Evolutionary conservation across 2,113 vertebrate species (phyloP), one percentile per base, ranked within the genome.

Genomic region (Mormoops blainvillei): DNA sequence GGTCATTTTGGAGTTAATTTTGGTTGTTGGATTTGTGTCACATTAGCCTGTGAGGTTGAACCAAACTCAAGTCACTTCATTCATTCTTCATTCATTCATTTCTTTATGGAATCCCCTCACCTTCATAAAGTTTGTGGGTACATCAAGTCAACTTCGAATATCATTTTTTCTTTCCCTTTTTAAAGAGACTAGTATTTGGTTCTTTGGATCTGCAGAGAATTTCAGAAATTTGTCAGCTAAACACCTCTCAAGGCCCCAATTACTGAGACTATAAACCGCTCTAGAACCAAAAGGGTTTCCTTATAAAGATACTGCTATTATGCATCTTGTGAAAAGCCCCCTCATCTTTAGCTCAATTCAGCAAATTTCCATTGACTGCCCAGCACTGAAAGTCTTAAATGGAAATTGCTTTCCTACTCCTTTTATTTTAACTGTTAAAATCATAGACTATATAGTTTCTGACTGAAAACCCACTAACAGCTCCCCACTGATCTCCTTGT

Each of bases 371-470:
- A 86, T n/a, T 61, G 67, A 88, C 68, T 52, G 33, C 77, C 50
- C 77, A 43, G 58, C 7, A 13, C 77, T 94, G 14, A 58, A 78
- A 87, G 71, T 91, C 54, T 89, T 61, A 82, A 95, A 78, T 91
- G 87, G 61, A 96, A 71, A 58, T 67, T 65, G 67, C 65, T 86
- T 86, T 78, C 73, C 63, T 11, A 36, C 36, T 85, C 76, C 54
- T 94, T 74, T 50, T 80, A 83, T 76, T 97, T 92, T 82, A 86
- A 93, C 92, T 70, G 56, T 96, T 90, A 94, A 16, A 92, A 92
- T 96, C 94, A 95, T 50, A 94, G 65, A 45, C 90, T 48, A 0
- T 16, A 65, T 90, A 95, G 94, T 95, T 98, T 94, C 94, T 58
- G 41, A 65, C 94, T 90, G 80, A 90, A 93, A 95, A 89, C 61